These are phyloP conservation scores for Drosophila fuyamai DNA, from an alignment of 1,140 invertebrate species.

Conservation along the genomic window DNA sequence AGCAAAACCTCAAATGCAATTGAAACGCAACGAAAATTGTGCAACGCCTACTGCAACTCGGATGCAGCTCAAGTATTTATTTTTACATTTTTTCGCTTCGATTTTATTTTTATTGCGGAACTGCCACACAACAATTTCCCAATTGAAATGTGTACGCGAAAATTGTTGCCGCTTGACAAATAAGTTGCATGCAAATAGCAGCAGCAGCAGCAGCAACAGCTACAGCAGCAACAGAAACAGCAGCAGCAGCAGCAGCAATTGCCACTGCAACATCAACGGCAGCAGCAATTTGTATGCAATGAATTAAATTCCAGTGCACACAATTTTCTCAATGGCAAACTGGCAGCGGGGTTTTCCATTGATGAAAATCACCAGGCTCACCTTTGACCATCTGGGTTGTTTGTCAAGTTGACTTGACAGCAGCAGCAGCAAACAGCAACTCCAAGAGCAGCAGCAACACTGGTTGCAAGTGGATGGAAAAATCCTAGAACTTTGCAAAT, in stretches of 20 bases:
- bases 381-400: conserved; percentile 70
- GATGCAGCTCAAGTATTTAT: conserved; percentile 38
- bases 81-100: conserved; percentile 21
- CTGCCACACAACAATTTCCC: conserved; percentile 75
- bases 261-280: conserved; percentile 30
- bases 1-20: conserved; percentile 58
- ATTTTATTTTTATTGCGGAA: conserved; percentile 57
- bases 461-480: conserved; percentile 21
- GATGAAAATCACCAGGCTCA: conserved; percentile 65
- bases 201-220: conserved; percentile 20
- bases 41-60: conserved; percentile 68
- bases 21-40: conserved; percentile 74
- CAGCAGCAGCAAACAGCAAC: conserved; percentile 12
- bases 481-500: background rate
- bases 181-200: conserved; percentile 79
- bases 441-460: conserved; percentile 7
- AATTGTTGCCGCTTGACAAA: conserved; percentile 75
- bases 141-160: conserved; percentile 79
- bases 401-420: conserved; percentile 68
- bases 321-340: conserved; percentile 69
- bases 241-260: conserved; percentile 41
- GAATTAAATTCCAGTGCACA: conserved; percentile 73
- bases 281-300: conserved; percentile 71
- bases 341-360: conserved; percentile 54
- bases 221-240: conserved; percentile 13